A percentile compares a stretch with the other conserved stretches of the same genome.
Evolutionary conservation across 2,113 vertebrate genomes (phyloP).

Genomic region (Pungitius pungitius): DNA sequence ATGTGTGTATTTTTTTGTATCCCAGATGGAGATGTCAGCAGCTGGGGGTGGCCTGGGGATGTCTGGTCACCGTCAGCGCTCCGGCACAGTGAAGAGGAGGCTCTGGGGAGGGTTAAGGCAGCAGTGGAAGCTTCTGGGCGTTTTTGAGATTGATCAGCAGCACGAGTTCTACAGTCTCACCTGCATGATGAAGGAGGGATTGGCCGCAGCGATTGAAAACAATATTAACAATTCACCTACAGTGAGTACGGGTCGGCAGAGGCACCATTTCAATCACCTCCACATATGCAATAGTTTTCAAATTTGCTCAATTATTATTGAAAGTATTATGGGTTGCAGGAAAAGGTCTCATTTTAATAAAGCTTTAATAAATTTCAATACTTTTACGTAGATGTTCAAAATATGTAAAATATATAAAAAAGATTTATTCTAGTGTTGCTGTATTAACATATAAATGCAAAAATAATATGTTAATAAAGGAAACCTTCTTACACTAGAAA

Average conservation of each 20-base stretch:
- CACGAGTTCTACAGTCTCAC: constrained; percentile 86
- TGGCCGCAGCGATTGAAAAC: constrained; percentile 82
- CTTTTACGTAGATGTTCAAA: no score
- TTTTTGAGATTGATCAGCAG: constrained; percentile 87
- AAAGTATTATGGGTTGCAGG: background rate
- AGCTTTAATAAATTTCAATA: no score
- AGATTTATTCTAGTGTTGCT: no score
- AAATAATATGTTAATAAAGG: no score
- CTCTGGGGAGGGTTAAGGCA: constrained; percentile 81
- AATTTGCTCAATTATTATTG: background rate
- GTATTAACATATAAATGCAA: no score
- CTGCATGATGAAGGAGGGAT: constrained; percentile 88
- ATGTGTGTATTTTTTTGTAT: constrained; percentile 1
- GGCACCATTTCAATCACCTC: background rate
- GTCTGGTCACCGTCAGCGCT: background rate
- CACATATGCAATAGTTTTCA: background rate
- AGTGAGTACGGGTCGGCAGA: constrained; percentile 76
- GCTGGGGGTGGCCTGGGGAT: constrained; percentile 5
- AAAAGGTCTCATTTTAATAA: background rate
- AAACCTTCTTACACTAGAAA: no score
- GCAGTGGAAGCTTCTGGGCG: constrained; percentile 85
- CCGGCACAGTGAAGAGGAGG: constrained; percentile 47
- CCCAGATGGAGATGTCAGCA: constrained; percentile 60
- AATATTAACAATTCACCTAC: constrained; percentile 69
- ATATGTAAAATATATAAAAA: no score